Conservation (phyloP, 1,140 invertebrate genomes). For the Heliconius hermathena region DNA sequence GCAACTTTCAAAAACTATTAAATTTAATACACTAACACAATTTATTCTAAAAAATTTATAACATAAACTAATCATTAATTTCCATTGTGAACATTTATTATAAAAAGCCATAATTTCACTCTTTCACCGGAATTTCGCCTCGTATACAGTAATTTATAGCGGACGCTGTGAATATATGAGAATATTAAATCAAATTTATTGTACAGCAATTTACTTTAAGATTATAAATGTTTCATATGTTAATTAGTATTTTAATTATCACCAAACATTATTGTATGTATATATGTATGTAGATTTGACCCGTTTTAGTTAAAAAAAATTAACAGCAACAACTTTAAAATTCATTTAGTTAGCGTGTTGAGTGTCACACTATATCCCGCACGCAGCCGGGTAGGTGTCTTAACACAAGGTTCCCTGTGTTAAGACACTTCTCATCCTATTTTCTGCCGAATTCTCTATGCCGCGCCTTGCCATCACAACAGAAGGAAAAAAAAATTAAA, state of each 20-base stretch:
- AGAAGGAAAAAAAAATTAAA: no score
- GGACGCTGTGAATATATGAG: slow-evolving; percentile 24
- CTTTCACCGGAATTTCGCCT: slow-evolving; percentile 25
- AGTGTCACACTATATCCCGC: no score
- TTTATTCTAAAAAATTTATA: not conserved
- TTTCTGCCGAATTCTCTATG: no score
- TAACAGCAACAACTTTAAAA: not conserved
- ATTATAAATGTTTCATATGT: slow-evolving; percentile 6
- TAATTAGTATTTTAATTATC: not conserved
- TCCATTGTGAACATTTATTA: not conserved
- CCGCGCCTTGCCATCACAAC: no score
- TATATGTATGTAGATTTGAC: not conserved
- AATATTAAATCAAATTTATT: slow-evolving; percentile 30
- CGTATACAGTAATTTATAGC: slow-evolving; percentile 20
- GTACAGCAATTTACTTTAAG: slow-evolving; percentile 13
- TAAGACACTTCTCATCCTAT: no score
- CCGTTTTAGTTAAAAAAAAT: not conserved
- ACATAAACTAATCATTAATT: not conserved
- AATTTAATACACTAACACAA: not conserved
- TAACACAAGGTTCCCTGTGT: no score
- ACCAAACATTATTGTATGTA: not conserved
- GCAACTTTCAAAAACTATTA: no score
- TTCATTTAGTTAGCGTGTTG: not conserved
- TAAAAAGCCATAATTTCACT: not conserved
- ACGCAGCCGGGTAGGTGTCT: no score